These are phyloP conservation scores for Ametastegia equiseti DNA, from an alignment of 2,888 invertebrate genomes.

Conservation along the genomic window DNA sequence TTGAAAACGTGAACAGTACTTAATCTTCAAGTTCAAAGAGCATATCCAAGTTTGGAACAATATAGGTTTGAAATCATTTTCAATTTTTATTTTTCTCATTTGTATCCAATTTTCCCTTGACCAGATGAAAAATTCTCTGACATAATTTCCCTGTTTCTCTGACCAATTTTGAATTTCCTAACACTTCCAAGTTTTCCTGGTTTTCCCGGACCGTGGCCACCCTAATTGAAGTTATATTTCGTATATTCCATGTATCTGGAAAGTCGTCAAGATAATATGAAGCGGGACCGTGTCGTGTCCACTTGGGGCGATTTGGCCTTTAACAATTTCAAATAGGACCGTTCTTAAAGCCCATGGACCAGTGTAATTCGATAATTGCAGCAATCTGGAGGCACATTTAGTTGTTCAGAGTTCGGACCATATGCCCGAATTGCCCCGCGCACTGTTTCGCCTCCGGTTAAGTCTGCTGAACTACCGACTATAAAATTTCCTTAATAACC, in stretches of 20 bases:
- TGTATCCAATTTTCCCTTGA: no score
- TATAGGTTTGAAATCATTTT: no score
- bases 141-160: no score
- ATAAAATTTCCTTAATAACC: constrained; percentile 64
- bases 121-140: no score
- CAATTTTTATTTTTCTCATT: no score
- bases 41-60: no score
- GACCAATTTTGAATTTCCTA: no score
- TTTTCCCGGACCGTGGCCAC: no score
- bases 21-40: no score
- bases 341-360: constrained; percentile 32
- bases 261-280: constrained; percentile 19
- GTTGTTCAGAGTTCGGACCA: constrained; percentile 65
- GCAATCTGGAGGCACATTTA: constrained; percentile 64
- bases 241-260: not conserved
- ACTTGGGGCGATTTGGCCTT: constrained; percentile 34
- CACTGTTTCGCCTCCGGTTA: constrained; percentile 60
- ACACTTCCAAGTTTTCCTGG: no score
- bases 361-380: constrained; percentile 69
- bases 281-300: constrained; percentile 25
- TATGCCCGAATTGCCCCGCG: constrained; percentile 60
- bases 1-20: no score
- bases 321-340: constrained; percentile 35
- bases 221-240: not conserved
- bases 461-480: constrained; percentile 63